phyloP scores from a whole-genome alignment of 2,888 invertebrate species.

The Pegoplata infirma region DNA sequence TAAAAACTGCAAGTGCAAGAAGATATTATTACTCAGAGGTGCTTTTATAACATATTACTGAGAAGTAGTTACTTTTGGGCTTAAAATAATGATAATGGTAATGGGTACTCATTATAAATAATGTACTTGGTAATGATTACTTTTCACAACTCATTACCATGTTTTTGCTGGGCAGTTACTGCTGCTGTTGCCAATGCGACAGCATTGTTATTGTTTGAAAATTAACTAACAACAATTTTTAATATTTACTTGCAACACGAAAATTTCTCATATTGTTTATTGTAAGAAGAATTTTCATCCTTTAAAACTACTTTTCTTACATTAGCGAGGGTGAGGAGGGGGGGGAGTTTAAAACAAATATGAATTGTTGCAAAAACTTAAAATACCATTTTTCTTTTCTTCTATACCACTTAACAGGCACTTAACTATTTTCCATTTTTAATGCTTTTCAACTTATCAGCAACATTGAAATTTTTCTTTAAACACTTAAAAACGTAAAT shows the following conservation, averaged over 20 bases:
- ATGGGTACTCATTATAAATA: too few species aligned
- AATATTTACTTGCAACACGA: conserved; percentile 21
- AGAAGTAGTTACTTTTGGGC: too few species aligned
- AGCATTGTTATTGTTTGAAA: background rate
- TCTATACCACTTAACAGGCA: conserved; percentile 45
- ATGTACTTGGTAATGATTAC: too few species aligned
- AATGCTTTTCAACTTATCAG: conserved; percentile 49
- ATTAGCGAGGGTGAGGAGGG: background rate
- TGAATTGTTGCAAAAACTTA: background rate
- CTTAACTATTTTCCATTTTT: conserved; percentile 49
- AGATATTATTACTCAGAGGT: too few species aligned
- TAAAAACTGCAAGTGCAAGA: too few species aligned
- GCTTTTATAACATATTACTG: too few species aligned
- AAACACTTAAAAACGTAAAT: conserved; percentile 23
- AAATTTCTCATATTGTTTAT: background rate
- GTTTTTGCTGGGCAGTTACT: too few species aligned
- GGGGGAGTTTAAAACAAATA: background rate
- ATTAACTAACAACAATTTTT: conserved; percentile 22
- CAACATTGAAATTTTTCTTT: conserved; percentile 50
- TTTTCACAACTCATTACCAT: too few species aligned
- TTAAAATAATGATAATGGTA: too few species aligned
- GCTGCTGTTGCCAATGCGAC: conserved; percentile 1
- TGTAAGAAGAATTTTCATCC: background rate
- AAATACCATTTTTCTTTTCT: conserved; percentile 22
- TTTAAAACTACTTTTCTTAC: background rate